Evolutionary conservation across 2,113 vertebrate genomes (phyloP).

Genomic region (Catharus minimus): DNA sequence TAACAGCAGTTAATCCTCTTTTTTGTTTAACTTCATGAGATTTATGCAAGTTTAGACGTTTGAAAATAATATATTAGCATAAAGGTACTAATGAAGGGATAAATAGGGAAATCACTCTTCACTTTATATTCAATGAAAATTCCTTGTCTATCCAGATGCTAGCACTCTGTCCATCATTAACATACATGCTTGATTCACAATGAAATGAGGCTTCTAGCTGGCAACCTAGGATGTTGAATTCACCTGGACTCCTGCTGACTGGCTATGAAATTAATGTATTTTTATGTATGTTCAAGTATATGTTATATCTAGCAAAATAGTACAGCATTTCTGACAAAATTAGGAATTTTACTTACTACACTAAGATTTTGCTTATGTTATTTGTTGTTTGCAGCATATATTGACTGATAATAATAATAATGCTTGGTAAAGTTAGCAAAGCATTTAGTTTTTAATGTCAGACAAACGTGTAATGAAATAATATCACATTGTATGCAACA

Average conservation of each 20-base stretch:
- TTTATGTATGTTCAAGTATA: not conserved
- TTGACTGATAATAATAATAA: not conserved
- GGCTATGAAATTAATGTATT: not conserved
- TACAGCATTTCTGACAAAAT: not conserved
- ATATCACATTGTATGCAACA: rapidly evolving
- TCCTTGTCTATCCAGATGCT: not conserved
- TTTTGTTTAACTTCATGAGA: not conserved
- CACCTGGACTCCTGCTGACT: not conserved
- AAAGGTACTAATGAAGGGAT: not conserved
- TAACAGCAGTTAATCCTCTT: not conserved
- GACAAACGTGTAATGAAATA: not conserved
- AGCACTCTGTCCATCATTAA: not conserved
- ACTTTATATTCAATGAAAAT: not conserved
- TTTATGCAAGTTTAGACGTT: not conserved
- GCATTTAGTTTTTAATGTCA: not conserved
- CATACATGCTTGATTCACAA: not conserved
- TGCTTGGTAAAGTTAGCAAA: not conserved
- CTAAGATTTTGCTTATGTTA: not conserved
- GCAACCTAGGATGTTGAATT: not conserved
- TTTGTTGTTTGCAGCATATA: not conserved
- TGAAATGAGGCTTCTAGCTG: not conserved
- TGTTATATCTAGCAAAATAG: not conserved
- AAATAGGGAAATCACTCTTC: not conserved
- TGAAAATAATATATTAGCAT: not conserved
- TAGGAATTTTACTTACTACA: not conserved